Evolutionary conservation across 1,140 invertebrate genomes (phyloP).

Genomic region (Cyclina sinensis): DNA sequence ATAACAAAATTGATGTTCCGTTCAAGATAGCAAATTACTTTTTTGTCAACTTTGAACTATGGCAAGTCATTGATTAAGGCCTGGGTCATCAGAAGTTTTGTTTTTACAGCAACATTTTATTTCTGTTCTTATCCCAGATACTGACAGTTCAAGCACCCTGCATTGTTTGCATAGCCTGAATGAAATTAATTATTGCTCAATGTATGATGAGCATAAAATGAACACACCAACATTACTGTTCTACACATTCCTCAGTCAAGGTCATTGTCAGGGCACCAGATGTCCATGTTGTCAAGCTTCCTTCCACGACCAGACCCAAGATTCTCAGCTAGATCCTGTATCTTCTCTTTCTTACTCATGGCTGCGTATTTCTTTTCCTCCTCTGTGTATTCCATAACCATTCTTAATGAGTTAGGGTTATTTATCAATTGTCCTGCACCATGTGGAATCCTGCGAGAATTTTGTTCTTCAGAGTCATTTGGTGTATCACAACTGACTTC

Average conservation of each 20-base stretch:
- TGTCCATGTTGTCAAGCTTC: slow-evolving; percentile 20
- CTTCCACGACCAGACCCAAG: slow-evolving; percentile 28
- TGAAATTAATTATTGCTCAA: too few species aligned
- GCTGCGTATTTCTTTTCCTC: slow-evolving; percentile 57
- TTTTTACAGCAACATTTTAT: too few species aligned
- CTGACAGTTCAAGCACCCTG: too few species aligned
- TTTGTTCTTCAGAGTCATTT: background rate
- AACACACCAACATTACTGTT: background rate
- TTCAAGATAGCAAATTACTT: too few species aligned
- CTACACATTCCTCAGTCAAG: slow-evolving; percentile 21
- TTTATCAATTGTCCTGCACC: slow-evolving; percentile 44
- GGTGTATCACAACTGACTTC: background rate
- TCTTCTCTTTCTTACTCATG: slow-evolving; percentile 67
- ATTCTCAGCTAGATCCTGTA: slow-evolving; percentile 69
- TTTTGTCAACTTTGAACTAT: too few species aligned
- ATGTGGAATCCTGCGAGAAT: background rate
- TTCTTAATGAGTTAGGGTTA: slow-evolving; percentile 53
- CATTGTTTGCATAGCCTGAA: too few species aligned
- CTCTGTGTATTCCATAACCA: slow-evolving; percentile 58
- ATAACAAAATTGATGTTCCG: too few species aligned
- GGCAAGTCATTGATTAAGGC: too few species aligned
- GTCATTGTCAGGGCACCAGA: slow-evolving; percentile 61
- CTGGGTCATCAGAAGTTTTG: too few species aligned
- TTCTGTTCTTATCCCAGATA: too few species aligned
- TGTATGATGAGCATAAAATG: background rate